A percentile compares a stretch with the other conserved stretches of the same genome.
Evolutionary conservation across 2,113 vertebrate genomes (phyloP).

Genomic region (Athene cunicularia): DNA sequence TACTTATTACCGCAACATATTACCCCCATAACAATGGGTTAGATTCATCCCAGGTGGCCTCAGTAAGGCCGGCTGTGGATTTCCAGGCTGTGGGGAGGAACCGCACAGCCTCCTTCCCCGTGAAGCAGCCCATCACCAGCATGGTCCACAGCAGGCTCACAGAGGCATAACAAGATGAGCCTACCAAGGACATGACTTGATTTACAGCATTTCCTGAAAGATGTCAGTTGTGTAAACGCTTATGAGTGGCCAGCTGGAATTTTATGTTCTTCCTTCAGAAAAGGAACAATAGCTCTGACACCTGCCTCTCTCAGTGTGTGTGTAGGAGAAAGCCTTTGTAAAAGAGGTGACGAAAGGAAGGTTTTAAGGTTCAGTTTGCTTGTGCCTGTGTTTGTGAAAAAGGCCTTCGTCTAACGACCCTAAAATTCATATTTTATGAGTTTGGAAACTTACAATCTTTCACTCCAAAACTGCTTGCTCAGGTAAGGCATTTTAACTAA

Average conservation of each 20-base stretch:
- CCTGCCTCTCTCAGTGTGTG: background rate
- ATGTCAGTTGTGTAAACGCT: background rate
- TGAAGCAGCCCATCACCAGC: background rate
- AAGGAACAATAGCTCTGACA: background rate
- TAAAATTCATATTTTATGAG: background rate
- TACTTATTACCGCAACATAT: background rate
- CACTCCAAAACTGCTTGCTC: background rate
- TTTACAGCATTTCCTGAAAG: background rate
- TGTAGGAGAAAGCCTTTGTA: background rate
- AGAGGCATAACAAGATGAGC: background rate
- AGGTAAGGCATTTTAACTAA: background rate
- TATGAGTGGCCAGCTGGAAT: background rate
- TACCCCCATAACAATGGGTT: background rate
- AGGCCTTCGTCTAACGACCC: background rate
- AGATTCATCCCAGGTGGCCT: background rate
- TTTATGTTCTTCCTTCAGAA: background rate
- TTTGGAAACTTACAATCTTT: background rate
- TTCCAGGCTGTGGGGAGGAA: background rate
- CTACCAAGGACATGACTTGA: background rate
- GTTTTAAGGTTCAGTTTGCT: background rate
- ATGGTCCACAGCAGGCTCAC: background rate
- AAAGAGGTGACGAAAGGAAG: background rate
- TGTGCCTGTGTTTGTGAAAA: background rate
- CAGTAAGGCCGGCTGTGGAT: background rate
- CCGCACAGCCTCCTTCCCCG: accelerated